Base-by-base conservation (phyloP, 2,888 invertebrate species). In the Elegia similella region DNA sequence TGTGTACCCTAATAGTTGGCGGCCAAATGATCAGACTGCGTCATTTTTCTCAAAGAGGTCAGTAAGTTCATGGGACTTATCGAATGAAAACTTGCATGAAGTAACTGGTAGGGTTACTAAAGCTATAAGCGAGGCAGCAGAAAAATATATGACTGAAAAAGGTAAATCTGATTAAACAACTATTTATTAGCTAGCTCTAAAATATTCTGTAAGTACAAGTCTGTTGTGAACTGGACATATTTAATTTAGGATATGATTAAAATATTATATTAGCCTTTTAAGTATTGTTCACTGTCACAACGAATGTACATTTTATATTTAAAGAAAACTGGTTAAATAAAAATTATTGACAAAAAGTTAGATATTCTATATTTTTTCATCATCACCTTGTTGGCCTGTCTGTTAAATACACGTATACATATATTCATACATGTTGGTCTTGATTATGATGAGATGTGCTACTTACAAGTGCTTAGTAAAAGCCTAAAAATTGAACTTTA, bases 1-100 rank as follows among this genome's bases (percentile, higher is more conserved):
- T 56, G 92, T 92, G 13, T 93, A 94, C 68, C 93, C 93, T 16
- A 93, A 94, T 67, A 92, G 93, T 67, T 92, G 81, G 79, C 80
- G 84, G 63, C 90, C 90, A 1, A 87, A 90, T 52, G 80, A 72
- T 17, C 78, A 76, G 10, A 90, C 89, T 1, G 78, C 86, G 3
- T 60, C 78, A 0, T 90, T 88, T 73, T 90, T 90, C 64, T 80
- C 88, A 1, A 90, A 90, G 63, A 73, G 90, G 46, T 88, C 90
- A 0, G 73, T 88, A 1, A 85, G 84, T 54, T 75, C 81, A n/a
- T 92, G 85, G 67, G 82, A 92, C 76, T 80, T 92, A 57, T 85
- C 92, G 23, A 83, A 87, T 58, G 92, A 92, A 58, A 88, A 90
- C 59, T 76, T 92, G 38, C 89, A 92, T 59, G 87, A 92, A 65